A percentile compares a stretch with the other conserved stretches of the same genome.
phyloP scores from a whole-genome alignment of 2,797 vertebrate genomes.

The Lagodon rhomboides region DNA sequence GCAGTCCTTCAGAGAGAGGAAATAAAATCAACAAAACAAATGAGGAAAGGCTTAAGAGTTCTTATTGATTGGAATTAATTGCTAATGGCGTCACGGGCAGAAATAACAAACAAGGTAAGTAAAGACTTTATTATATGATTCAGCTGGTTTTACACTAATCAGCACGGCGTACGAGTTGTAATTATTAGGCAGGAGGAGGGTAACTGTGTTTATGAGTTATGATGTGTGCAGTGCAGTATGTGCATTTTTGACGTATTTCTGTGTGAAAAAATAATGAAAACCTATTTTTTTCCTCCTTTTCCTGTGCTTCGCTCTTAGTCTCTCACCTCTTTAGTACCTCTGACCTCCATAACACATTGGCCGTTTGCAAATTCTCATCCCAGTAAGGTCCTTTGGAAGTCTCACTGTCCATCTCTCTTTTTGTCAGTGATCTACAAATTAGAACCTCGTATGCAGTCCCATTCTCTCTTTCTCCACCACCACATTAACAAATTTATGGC shows the following conservation, averaged over 20 bases:
- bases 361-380: background rate
- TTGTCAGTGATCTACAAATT: constrained; percentile 43
- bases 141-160: constrained; percentile 53
- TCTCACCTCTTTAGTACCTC: background rate
- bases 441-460: constrained; percentile 41
- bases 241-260: constrained; percentile 5
- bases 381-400: constrained; percentile 9
- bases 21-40: constrained; percentile 73
- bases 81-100: constrained; percentile 64
- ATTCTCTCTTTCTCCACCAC: constrained; percentile 66
- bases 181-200: constrained; percentile 6
- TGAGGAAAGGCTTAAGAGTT: constrained; percentile 55
- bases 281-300: background rate
- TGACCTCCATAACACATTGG: background rate
- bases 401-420: constrained; percentile 8
- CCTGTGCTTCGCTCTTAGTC: background rate
- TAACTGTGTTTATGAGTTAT: constrained; percentile 25
- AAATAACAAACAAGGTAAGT: constrained; percentile 71
- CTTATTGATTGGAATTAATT: constrained; percentile 82
- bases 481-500: constrained; percentile 64
- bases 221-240: background rate
- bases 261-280: background rate
- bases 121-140: constrained; percentile 59
- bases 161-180: constrained; percentile 11
- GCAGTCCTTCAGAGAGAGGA: constrained; percentile 44